Conservation (phyloP, 2,113 vertebrate genomes). For the Colistium nudipinnis region DNA sequence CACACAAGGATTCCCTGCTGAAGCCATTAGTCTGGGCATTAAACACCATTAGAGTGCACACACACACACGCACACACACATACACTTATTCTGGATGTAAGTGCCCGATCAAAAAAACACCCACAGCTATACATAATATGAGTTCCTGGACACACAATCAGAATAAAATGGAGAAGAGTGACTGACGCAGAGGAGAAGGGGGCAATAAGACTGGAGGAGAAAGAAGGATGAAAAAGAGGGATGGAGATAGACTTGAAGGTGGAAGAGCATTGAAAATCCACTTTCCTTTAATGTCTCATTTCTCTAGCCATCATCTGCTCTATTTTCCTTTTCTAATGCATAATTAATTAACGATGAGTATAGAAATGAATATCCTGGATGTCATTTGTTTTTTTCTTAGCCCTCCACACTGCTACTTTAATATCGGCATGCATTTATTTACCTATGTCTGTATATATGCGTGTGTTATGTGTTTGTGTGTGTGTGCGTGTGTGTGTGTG, state of each 20-base stretch:
- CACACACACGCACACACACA: conserved; percentile 32
- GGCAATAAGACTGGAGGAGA: conserved; percentile 16
- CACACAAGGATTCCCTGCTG: conserved; percentile 78
- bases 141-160: conserved; percentile 6
- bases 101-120: not conserved
- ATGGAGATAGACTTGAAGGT: conserved; percentile 2
- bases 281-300: conserved; percentile 53
- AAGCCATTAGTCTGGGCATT: conserved; percentile 80
- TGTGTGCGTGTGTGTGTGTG: conserved; percentile 13
- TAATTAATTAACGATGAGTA: conserved; percentile 61
- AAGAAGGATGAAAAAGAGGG: conserved; percentile 31
- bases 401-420: not conserved
- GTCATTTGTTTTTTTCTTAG: conserved; percentile 8
- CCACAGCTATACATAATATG: not conserved
- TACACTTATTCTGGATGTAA: conserved; percentile 15
- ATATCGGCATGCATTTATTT: conserved; percentile 22
- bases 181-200: conserved; percentile 33
- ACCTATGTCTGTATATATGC: not conserved
- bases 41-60: conserved; percentile 75
- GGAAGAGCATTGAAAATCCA: conserved; percentile 38
- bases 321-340: conserved; percentile 59
- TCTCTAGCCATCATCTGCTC: conserved; percentile 42
- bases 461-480: conserved; percentile 31
- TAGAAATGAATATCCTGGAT: conserved; percentile 60
- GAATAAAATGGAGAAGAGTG: conserved; percentile 28